A percentile compares a stretch with the other conserved stretches of the same genome.
Evolutionary conservation across 2,888 invertebrate genomes (phyloP).

Genomic region (Dryobotodes eremita): DNA sequence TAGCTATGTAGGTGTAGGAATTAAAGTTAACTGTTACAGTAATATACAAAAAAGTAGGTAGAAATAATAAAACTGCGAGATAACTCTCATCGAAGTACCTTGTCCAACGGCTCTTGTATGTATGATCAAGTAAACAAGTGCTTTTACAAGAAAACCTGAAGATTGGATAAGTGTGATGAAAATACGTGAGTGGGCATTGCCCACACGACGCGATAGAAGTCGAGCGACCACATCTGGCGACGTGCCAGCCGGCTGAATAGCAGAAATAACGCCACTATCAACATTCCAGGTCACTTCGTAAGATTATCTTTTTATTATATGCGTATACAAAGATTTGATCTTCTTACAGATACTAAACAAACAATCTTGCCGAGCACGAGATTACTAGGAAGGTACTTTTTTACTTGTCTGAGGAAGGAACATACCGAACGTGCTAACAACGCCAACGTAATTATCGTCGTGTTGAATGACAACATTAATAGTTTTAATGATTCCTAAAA

Average conservation of each 20-base stretch:
- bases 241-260: conserved; percentile 86
- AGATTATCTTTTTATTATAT: conserved; percentile 85
- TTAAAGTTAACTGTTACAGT: not conserved
- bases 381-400: conserved; percentile 6
- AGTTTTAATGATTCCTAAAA: not conserved
- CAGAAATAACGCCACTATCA: conserved; percentile 90
- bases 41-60: not conserved
- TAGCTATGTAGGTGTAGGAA: not conserved
- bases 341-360: conserved; percentile 66
- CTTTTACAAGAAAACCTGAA: conserved; percentile 57
- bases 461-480: conserved; percentile 12
- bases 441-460: conserved; percentile 9
- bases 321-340: conserved; percentile 70
- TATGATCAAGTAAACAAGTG: conserved; percentile 17
- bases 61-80: conserved; percentile 1
- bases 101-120: conserved; percentile 4
- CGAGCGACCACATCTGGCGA: conserved; percentile 84
- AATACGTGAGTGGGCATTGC: conserved; percentile 82
- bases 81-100: conserved; percentile 17
- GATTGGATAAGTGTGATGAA: conserved; percentile 70
- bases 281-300: conserved; percentile 89
- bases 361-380: conserved; percentile 29
- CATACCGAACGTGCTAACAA: conserved; percentile 4
- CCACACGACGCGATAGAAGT: conserved; percentile 80
- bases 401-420: not conserved